phyloP scores from a whole-genome alignment of 2,113 vertebrate species.

The Macrotis lagotis region DNA sequence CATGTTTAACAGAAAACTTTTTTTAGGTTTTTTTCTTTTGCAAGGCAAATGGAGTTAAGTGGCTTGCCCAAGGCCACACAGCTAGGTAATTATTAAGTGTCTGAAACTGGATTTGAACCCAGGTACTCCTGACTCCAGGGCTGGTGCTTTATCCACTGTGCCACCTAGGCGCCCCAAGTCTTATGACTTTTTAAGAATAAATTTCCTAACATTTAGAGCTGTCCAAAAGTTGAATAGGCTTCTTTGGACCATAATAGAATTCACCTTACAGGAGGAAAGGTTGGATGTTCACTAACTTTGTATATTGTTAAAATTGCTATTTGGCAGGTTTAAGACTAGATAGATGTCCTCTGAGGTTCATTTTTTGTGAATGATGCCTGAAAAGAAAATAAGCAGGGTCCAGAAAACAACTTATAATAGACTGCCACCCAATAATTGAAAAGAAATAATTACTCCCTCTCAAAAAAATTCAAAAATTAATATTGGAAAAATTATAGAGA shows the following conservation, averaged over 20 bases:
- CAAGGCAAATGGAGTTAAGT: too few species aligned
- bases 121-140: too few species aligned
- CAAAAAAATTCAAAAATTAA: neutral
- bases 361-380: neutral
- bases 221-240: neutral
- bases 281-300: neutral
- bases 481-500: too few species aligned
- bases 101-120: too few species aligned
- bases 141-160: too few species aligned
- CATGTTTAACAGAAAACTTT: too few species aligned
- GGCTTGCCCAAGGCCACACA: too few species aligned
- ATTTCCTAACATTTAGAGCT: neutral
- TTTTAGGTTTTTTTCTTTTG: too few species aligned
- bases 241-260: neutral
- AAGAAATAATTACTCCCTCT: neutral
- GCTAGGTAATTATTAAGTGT: too few species aligned
- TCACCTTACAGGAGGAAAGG: neutral
- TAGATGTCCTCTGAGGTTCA: neutral
- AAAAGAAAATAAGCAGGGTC: neutral
- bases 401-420: neutral
- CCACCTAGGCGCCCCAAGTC: too few species aligned
- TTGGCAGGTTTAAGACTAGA: neutral
- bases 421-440: neutral
- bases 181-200: too few species aligned
- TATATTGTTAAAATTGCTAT: neutral